Evolutionary conservation across 2,113 vertebrate species (phyloP).

Genomic region (Tor tambroides): DNA sequence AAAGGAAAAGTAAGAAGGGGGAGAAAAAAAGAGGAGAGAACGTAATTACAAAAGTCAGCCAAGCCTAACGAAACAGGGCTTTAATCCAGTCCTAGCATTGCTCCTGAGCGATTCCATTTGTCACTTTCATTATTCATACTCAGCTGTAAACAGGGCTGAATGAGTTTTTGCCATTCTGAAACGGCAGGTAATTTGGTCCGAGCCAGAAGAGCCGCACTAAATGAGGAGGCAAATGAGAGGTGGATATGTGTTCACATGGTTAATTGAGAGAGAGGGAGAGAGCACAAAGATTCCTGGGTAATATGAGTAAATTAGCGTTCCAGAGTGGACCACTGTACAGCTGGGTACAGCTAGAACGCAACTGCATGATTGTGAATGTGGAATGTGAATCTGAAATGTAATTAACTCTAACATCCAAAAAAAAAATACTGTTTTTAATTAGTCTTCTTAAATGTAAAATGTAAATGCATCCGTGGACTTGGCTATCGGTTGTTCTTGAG

Average conservation of each 20-base stretch:
- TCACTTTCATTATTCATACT: slow-evolving; percentile 78
- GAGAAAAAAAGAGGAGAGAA: slow-evolving; percentile 55
- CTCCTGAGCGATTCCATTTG: slow-evolving; percentile 74
- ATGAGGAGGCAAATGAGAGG: slow-evolving; percentile 47
- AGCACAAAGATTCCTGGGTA: slow-evolving; percentile 28
- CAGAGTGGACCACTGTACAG: slow-evolving; percentile 22
- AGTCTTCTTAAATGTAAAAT: slow-evolving; percentile 14
- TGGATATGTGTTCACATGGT: slow-evolving; percentile 53
- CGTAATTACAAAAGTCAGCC: slow-evolving; percentile 80
- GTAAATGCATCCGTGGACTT: slow-evolving; percentile 27
- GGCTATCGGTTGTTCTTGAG: slow-evolving; percentile 21
- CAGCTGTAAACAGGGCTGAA: slow-evolving; percentile 71
- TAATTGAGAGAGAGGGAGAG: slow-evolving; percentile 59
- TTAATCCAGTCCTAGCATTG: slow-evolving; percentile 71
- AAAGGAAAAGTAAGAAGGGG: neutral
- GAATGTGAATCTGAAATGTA: neutral
- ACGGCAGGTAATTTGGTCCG: slow-evolving; percentile 58
- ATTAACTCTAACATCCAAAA: neutral
- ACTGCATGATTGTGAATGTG: neutral
- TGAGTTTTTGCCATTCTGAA: slow-evolving; percentile 71
- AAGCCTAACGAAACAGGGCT: slow-evolving; percentile 79
- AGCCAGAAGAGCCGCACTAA: slow-evolving; percentile 46
- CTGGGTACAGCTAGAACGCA: slow-evolving; percentile 16
- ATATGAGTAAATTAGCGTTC: slow-evolving; percentile 39
- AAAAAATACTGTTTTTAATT: neutral